Percentiles rank a stretch among this genome's conserved stretches.
These are phyloP conservation scores for Hylyphantes graminicola DNA, from an alignment of 1,140 invertebrate genomes.

Conservation along the genomic window DNA sequence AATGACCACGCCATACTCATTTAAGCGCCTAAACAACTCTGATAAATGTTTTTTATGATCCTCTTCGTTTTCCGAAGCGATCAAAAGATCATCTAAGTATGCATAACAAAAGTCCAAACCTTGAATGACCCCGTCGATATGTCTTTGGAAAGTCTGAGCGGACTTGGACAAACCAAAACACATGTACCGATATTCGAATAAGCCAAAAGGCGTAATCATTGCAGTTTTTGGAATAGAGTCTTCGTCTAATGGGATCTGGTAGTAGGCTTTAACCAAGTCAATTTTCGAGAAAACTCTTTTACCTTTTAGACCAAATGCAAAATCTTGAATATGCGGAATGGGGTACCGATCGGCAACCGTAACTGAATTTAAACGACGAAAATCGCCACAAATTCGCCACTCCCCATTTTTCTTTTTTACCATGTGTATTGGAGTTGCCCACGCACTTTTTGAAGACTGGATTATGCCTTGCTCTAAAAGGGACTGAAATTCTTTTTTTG, in stretches of 20 bases:
- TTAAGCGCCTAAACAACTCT: background rate
- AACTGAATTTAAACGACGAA: background rate
- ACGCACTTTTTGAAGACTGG: background rate
- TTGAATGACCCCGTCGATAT: background rate
- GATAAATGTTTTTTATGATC: background rate
- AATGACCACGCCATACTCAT: background rate
- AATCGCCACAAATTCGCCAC: conserved; percentile 2
- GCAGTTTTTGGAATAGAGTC: too few species aligned
- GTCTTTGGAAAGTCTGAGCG: background rate
- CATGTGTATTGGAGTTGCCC: background rate
- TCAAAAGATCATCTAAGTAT: background rate
- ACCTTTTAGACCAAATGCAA: background rate
- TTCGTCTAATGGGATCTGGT: too few species aligned
- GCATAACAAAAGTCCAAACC: background rate
- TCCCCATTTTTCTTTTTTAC: background rate
- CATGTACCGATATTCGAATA: background rate
- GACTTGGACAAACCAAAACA: background rate
- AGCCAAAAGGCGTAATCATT: background rate
- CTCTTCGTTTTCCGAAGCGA: background rate
- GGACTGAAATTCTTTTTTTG: background rate
- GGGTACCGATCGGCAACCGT: background rate
- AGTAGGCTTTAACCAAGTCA: too few species aligned
- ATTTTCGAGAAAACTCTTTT: background rate
- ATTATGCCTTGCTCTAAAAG: background rate
- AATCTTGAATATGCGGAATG: background rate